Percentiles rank a stretch among this genome's conserved stretches.
These are phyloP conservation scores for Lagocephalus sceleratus DNA, from an alignment of 2,797 vertebrate species.

Conservation along the genomic window DNA sequence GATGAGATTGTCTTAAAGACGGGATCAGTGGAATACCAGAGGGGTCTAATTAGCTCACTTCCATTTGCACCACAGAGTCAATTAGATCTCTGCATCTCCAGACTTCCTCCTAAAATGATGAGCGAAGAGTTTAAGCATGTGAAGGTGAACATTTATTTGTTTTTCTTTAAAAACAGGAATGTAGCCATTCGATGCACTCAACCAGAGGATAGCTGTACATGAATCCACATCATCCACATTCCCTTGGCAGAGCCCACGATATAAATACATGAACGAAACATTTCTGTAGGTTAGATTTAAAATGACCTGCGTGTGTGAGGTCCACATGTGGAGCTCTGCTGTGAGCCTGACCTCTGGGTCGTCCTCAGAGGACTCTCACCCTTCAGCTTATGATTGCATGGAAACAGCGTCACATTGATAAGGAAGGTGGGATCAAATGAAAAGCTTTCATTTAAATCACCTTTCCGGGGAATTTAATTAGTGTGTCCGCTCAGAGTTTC, in stretches of 20 bases:
- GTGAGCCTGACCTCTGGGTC: slow-evolving; percentile 40
- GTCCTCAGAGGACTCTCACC: slow-evolving; percentile 43
- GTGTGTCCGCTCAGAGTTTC: slow-evolving; percentile 26
- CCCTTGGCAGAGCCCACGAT: no score
- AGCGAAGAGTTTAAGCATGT: not conserved
- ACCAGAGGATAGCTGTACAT: no score
- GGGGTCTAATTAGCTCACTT: slow-evolving; percentile 41
- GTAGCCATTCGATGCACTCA: no score
- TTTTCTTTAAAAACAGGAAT: no score
- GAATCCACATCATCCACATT: no score
- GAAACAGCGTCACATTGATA: slow-evolving; percentile 41
- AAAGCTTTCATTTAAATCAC: slow-evolving; percentile 37
- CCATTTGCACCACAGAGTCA: slow-evolving; percentile 30
- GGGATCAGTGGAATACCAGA: slow-evolving; percentile 38
- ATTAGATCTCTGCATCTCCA: slow-evolving; percentile 2
- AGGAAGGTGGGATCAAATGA: slow-evolving; percentile 41
- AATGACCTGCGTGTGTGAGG: slow-evolving; percentile 16
- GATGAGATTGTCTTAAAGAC: slow-evolving; percentile 43
- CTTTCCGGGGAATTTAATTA: slow-evolving; percentile 54
- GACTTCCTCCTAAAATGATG: not conserved
- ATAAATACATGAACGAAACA: no score
- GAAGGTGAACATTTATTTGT: no score
- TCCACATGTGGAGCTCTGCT: slow-evolving; percentile 13
- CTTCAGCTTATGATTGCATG: slow-evolving; percentile 53
- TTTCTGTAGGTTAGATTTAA: no score